Conservation (phyloP, 2,888 invertebrate species). For the Agrilus mali region DNA sequence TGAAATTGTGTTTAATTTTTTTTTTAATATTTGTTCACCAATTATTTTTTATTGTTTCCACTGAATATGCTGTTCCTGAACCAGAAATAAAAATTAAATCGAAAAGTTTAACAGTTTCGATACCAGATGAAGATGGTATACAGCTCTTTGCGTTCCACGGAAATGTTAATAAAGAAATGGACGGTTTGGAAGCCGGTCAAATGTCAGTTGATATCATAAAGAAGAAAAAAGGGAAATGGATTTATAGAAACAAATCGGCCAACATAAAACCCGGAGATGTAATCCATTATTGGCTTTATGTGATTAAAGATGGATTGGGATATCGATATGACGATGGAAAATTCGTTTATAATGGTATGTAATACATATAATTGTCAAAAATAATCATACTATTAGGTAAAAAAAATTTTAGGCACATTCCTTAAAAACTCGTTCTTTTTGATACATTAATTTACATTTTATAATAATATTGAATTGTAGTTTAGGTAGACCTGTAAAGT, state of each 20-base stretch:
- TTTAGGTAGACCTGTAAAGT: too few species aligned
- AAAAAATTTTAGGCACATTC: too few species aligned
- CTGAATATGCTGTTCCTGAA: slow-evolving; percentile 23
- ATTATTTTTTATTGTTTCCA: too few species aligned
- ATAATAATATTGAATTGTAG: too few species aligned
- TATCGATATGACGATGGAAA: slow-evolving; percentile 22
- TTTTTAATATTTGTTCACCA: too few species aligned
- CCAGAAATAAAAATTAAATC: slow-evolving; percentile 28
- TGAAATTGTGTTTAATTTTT: too few species aligned
- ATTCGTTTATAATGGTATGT: slow-evolving; percentile 15
- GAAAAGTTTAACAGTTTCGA: slow-evolving; percentile 30
- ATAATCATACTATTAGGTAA: too few species aligned
- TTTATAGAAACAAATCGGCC: slow-evolving; percentile 21
- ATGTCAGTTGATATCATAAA: slow-evolving; percentile 22
- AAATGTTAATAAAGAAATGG: slow-evolving; percentile 29
- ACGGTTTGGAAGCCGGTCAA: slow-evolving; percentile 23
- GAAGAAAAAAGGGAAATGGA: slow-evolving; percentile 20
- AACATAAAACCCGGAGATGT: slow-evolving; percentile 24
- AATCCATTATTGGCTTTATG: slow-evolving; percentile 30
- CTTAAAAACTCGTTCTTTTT: slow-evolving; percentile 11
- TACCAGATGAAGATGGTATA: slow-evolving; percentile 31
- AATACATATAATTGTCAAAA: background rate
- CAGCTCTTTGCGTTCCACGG: slow-evolving; percentile 34
- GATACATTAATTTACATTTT: background rate
- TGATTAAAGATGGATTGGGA: slow-evolving; percentile 25